phyloP scores from a whole-genome alignment of 2,113 vertebrate species.

The Cyanistes caeruleus region DNA sequence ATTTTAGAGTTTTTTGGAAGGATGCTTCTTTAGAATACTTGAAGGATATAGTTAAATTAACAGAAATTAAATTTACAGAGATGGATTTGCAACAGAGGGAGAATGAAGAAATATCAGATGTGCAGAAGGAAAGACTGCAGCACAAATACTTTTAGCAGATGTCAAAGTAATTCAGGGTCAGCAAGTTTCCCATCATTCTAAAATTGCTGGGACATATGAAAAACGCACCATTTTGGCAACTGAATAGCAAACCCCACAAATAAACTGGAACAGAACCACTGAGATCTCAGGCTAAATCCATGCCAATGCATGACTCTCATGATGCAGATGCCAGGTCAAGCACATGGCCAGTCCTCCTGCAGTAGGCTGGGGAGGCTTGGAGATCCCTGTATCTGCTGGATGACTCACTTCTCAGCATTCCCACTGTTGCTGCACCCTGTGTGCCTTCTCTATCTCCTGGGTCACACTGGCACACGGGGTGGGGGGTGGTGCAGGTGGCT shows the following conservation, averaged over 20 bases:
- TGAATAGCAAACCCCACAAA: background rate
- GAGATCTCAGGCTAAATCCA: background rate
- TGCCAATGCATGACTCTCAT: background rate
- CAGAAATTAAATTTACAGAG: slow-evolving; percentile 29
- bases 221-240: background rate
- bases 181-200: slow-evolving; percentile 13
- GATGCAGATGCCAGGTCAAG: background rate
- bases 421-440: background rate
- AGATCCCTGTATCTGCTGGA: rapidly evolving
- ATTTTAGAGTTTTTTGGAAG: background rate
- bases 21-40: background rate
- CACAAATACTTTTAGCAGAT: slow-evolving; percentile 22
- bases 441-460: rapidly evolving
- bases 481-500: background rate
- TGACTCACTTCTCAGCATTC: background rate
- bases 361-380: background rate
- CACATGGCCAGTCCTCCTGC: background rate
- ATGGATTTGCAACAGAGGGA: background rate
- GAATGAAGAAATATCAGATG: slow-evolving; percentile 35
- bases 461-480: rapidly evolving
- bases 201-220: background rate
- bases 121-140: background rate
- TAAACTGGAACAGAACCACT: background rate
- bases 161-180: slow-evolving; percentile 38
- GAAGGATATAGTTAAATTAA: slow-evolving; percentile 19